These are phyloP conservation scores for Chrysolina haemoptera DNA, from an alignment of 2,888 invertebrate species.

Conservation along the genomic window DNA sequence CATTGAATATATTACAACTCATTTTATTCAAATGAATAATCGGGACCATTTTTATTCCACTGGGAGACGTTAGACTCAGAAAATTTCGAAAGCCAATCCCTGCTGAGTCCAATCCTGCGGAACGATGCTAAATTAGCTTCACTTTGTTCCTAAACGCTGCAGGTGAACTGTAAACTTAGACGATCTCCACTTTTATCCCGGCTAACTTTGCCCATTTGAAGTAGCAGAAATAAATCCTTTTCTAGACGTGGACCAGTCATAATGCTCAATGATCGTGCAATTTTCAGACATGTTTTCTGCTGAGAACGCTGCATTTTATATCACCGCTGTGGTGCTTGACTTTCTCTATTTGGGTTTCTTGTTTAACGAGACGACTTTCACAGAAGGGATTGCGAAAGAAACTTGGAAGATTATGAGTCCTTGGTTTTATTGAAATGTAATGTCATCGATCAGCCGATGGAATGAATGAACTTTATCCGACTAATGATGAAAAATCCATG, in stretches of 20 bases:
- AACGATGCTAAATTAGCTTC: constrained; percentile 12
- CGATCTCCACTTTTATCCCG: constrained; percentile 13
- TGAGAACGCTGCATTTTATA: constrained; percentile 6
- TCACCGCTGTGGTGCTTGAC: background rate
- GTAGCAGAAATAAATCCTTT: constrained; percentile 16
- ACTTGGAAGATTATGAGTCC: too few relatives aligned
- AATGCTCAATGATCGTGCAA: constrained; percentile 16
- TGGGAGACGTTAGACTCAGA: background rate
- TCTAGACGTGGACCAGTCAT: background rate
- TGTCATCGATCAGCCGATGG: too few relatives aligned
- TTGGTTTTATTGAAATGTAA: too few relatives aligned
- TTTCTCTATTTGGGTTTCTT: background rate
- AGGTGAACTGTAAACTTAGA: constrained; percentile 17
- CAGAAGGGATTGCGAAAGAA: too few relatives aligned
- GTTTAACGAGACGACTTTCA: background rate
- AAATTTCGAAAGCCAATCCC: background rate
- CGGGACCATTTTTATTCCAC: background rate
- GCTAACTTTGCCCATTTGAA: constrained; percentile 14
- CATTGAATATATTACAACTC: background rate
- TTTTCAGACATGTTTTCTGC: constrained; percentile 10
- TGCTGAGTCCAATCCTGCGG: constrained; percentile 10
- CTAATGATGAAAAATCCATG: too few relatives aligned
- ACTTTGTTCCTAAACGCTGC: constrained; percentile 14
- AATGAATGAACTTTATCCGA: too few relatives aligned
- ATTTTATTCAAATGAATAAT: background rate